A percentile compares a stretch with the other conserved stretches of the same genome.
Evolutionary conservation across 2,113 vertebrate species (phyloP).

Genomic region (Onychostruthus taczanowskii): DNA sequence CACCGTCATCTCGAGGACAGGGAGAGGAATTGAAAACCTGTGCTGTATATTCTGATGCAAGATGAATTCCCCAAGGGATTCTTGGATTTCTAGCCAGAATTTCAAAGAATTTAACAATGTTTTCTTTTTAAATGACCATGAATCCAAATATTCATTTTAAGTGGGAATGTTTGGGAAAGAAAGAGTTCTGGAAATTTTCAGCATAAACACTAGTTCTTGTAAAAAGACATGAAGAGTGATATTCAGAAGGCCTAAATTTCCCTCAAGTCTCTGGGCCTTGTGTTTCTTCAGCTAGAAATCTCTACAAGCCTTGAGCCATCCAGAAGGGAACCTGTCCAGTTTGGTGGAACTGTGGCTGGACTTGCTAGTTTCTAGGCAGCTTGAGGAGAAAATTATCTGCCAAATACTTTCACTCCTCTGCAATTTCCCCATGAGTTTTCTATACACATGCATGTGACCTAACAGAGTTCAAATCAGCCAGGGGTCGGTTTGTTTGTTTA

Average conservation of each 20-base stretch:
- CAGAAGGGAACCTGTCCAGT: not conserved
- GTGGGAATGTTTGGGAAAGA: slow-evolving; percentile 29
- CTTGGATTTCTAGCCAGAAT: slow-evolving; percentile 52
- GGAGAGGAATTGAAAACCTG: not conserved
- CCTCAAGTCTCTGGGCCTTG: not conserved
- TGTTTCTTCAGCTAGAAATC: not conserved
- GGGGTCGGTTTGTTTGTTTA: not conserved
- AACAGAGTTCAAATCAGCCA: not conserved
- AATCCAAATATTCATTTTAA: slow-evolving; percentile 54
- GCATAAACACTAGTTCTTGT: not conserved
- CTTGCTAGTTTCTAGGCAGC: not conserved
- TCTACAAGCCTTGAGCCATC: not conserved
- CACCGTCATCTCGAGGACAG: not conserved
- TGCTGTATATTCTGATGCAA: not conserved
- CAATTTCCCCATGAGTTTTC: not conserved
- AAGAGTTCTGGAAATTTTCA: slow-evolving; percentile 49
- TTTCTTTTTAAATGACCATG: slow-evolving; percentile 57
- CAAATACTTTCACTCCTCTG: not conserved
- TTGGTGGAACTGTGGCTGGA: not conserved
- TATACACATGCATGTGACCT: not conserved
- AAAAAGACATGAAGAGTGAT: not conserved
- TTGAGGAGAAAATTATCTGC: not conserved
- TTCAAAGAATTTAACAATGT: slow-evolving; percentile 58
- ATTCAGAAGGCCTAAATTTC: not conserved
- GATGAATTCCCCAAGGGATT: slow-evolving; percentile 24